These are phyloP conservation scores for Pomacea canaliculata DNA, from an alignment of 2,888 invertebrate species.

Conservation along the genomic window DNA sequence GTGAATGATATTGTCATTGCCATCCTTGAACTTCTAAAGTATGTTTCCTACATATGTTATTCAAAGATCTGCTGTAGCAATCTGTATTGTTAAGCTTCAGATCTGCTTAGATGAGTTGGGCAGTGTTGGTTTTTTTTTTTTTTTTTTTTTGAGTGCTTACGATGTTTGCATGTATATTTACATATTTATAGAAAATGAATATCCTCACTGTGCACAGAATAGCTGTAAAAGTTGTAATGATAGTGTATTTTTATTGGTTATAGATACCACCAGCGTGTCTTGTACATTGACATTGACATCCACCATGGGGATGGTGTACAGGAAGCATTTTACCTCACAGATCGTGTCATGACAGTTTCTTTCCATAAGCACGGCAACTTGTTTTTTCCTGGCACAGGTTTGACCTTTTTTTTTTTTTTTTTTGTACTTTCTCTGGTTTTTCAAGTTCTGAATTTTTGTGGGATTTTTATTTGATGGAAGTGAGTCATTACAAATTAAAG, in stretches of 20 bases:
- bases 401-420: slow-evolving; percentile 4
- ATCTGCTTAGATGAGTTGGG: too few species aligned
- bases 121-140: too few species aligned
- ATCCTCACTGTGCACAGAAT: too few species aligned
- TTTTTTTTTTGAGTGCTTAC: too few species aligned
- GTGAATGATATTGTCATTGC: slow-evolving; percentile 99
- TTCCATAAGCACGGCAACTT: slow-evolving; percentile 99
- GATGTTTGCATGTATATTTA: too few species aligned
- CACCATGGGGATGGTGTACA: slow-evolving; percentile 89
- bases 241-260: too few species aligned
- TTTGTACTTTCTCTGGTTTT: not conserved
- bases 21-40: slow-evolving; percentile 88
- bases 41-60: slow-evolving; percentile 45
- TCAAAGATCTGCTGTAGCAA: too few species aligned
- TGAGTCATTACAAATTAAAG: too few species aligned
- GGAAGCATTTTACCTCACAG: slow-evolving; percentile 97
- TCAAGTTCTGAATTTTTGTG: not conserved
- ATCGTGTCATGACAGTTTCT: slow-evolving; percentile 98
- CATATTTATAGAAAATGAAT: too few species aligned
- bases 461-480: not conserved
- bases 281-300: slow-evolving; percentile 99
- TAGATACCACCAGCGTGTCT: slow-evolving; percentile 91
- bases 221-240: too few species aligned
- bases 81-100: too few species aligned
- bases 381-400: slow-evolving; percentile 95